Evolutionary conservation across 2,113 vertebrate genomes (phyloP).

Genomic region (Uria aalge): DNA sequence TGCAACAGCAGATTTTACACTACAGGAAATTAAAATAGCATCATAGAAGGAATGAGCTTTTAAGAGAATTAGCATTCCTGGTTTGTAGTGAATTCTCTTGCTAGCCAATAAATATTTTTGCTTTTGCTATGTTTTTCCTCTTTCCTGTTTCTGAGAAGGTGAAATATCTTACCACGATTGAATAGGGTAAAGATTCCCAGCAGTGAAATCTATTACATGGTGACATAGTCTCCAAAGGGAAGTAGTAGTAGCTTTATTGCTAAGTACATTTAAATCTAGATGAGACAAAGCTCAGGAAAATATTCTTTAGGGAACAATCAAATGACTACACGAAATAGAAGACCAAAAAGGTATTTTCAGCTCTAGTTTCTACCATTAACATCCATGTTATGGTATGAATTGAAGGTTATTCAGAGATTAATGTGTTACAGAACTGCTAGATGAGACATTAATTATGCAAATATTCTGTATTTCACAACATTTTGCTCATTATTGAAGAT

Average conservation of each 20-base stretch:
- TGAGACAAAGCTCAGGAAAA: slow-evolving; percentile 16
- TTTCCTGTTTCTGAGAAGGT: not conserved
- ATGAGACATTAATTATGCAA: not conserved
- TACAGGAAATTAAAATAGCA: not conserved
- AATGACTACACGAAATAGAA: not conserved
- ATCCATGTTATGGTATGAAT: not conserved
- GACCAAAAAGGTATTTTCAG: slow-evolving; percentile 24
- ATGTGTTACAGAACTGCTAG: not conserved
- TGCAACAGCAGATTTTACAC: not conserved
- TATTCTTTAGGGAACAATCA: slow-evolving; percentile 37
- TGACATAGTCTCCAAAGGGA: slow-evolving; percentile 25
- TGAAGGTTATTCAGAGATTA: not conserved
- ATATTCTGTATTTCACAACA: not conserved
- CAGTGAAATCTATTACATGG: slow-evolving; percentile 24
- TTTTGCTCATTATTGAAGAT: not conserved
- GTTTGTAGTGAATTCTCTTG: not conserved
- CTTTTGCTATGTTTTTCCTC: not conserved
- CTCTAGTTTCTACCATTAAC: not conserved
- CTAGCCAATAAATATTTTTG: not conserved
- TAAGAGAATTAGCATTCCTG: not conserved
- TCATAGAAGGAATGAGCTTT: not conserved
- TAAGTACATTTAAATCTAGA: slow-evolving; percentile 25
- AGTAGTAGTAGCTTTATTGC: slow-evolving; percentile 27
- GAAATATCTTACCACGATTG: not conserved
- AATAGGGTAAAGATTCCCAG: slow-evolving; percentile 30